Evolutionary conservation across 2,888 invertebrate genomes (phyloP).

Genomic region (Cheilosia pagana): DNA sequence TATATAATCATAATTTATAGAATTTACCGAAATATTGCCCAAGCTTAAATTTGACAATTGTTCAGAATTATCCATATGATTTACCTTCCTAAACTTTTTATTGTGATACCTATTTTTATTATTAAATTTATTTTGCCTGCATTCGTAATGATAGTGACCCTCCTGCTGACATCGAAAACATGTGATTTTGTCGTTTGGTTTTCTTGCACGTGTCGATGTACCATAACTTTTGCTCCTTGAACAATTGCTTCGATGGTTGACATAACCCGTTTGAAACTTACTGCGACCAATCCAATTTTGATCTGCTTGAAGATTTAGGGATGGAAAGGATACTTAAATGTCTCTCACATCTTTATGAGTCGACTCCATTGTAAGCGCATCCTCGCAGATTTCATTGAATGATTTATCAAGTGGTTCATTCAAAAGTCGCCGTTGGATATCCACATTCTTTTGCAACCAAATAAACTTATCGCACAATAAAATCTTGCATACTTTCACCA

Average conservation of each 20-base stretch:
- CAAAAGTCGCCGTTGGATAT: conserved; percentile 21
- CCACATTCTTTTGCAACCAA: conserved; percentile 21
- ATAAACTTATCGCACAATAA: conserved; percentile 7
- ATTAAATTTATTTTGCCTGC: too few species aligned
- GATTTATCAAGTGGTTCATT: conserved; percentile 18
- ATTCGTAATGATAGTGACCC: too few species aligned
- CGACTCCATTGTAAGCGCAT: conserved; percentile 13
- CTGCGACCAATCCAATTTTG: conserved; percentile 22
- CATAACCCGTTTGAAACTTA: conserved; percentile 7
- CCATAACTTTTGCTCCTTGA: too few species aligned
- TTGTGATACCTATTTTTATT: neutral
- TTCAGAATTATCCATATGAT: conserved; percentile 22
- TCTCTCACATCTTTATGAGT: conserved; percentile 26
- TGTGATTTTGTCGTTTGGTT: too few species aligned
- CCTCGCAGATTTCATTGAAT: too few species aligned
- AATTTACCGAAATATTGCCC: conserved; percentile 28
- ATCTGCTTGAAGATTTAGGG: neutral
- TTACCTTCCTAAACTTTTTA: conserved; percentile 22
- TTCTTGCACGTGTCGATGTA: too few species aligned
- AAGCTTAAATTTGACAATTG: conserved; percentile 28
- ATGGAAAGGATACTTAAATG: conserved; percentile 7
- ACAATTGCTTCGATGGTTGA: too few species aligned
- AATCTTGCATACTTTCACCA: conserved; percentile 20
- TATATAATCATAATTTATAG: conserved; percentile 2
- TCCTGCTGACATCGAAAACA: too few species aligned